These are phyloP conservation scores for Sympetrum striolatum DNA, from an alignment of 2,888 invertebrate genomes.

Conservation along the genomic window DNA sequence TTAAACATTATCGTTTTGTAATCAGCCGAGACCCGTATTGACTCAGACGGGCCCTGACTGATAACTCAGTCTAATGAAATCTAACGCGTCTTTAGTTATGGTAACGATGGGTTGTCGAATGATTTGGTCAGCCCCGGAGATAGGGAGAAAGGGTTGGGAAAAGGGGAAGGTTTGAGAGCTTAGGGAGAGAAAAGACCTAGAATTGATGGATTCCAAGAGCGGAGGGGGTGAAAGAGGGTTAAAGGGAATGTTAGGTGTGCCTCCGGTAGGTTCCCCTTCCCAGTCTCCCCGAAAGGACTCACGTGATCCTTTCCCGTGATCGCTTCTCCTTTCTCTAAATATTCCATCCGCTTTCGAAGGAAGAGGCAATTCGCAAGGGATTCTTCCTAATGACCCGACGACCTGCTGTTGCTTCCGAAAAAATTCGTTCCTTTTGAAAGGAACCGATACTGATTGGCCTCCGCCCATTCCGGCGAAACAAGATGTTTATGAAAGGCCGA, in stretches of 20 bases:
- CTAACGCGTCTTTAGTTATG: no score
- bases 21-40: no score
- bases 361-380: neutral
- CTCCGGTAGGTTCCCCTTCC: neutral
- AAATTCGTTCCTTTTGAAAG: neutral
- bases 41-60: no score
- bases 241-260: conserved; percentile 13
- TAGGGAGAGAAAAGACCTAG: conserved; percentile 11
- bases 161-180: conserved; percentile 6
- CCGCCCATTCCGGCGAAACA: neutral
- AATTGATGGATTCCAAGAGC: conserved; percentile 26
- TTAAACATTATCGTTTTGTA: no score
- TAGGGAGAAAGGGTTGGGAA: neutral
- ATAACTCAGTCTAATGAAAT: no score
- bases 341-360: neutral
- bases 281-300: neutral
- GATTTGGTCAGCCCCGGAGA: neutral
- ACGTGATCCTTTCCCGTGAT: neutral
- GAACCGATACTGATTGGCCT: neutral
- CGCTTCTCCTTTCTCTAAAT: neutral
- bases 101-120: neutral
- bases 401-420: neutral
- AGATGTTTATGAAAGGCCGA: no score
- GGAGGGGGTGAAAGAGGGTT: neutral
- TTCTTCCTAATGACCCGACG: neutral